Percentiles rank a stretch among this genome's conserved stretches.
Conservation (phyloP, 2,888 invertebrate species). For the Spisula subtruncata region DNA sequence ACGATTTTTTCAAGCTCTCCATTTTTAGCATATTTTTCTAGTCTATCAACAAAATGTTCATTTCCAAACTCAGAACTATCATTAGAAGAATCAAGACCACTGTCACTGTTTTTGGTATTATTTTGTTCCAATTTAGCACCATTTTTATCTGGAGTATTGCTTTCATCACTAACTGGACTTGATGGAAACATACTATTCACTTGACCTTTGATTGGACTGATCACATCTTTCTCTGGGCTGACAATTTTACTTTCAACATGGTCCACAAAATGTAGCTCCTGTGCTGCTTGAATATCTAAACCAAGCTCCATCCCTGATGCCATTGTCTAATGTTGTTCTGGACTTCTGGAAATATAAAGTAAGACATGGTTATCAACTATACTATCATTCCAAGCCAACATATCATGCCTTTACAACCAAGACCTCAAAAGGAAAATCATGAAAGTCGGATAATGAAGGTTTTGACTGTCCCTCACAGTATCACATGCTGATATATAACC, state of each 20-base stretch:
- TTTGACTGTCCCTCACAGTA: too few species aligned
- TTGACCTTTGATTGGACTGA: constrained; percentile 61
- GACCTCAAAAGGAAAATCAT: too few species aligned
- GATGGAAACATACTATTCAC: constrained; percentile 9
- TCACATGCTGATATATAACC: too few species aligned
- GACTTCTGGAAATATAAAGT: neutral
- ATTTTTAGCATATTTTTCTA: constrained; percentile 52
- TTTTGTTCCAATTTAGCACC: neutral
- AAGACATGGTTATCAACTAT: too few species aligned
- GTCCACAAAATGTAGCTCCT: constrained; percentile 59
- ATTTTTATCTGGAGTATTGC: neutral
- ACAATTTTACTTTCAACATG: constrained; percentile 58
- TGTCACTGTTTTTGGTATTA: constrained; percentile 46
- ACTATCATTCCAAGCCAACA: too few species aligned
- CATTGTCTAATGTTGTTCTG: constrained; percentile 19
- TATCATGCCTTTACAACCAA: too few species aligned
- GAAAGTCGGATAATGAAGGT: too few species aligned
- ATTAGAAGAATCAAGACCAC: constrained; percentile 52
- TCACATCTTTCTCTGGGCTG: constrained; percentile 59
- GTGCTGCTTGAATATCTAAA: neutral
- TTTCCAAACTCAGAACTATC: constrained; percentile 37
- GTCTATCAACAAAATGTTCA: constrained; percentile 65
- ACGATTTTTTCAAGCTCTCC: constrained; percentile 49
- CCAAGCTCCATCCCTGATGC: constrained; percentile 23
- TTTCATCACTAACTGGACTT: neutral